Conservation (phyloP, 2,113 vertebrate genomes). For the Campylomormyrus numenius region DNA sequence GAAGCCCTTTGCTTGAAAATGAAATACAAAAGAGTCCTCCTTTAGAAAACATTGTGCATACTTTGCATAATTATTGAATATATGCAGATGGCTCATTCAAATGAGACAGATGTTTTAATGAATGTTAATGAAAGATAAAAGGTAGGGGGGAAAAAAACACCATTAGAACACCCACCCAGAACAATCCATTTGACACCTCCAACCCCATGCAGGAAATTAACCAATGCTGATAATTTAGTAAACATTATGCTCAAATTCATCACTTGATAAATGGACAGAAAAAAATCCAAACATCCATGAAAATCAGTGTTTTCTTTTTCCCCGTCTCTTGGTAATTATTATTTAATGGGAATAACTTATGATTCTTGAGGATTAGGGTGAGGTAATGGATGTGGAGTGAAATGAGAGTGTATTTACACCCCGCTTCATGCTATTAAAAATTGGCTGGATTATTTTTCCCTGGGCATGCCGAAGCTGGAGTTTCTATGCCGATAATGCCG, state of each 20-base stretch:
- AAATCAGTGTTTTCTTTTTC: conserved; percentile 64
- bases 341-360: conserved; percentile 67
- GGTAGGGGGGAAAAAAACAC: conserved; percentile 55
- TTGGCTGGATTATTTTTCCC: conserved; percentile 32
- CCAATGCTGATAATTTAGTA: conserved; percentile 59
- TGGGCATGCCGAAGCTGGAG: background rate
- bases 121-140: conserved; percentile 70
- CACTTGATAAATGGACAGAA: conserved; percentile 57
- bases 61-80: conserved; percentile 40
- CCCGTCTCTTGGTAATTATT: conserved; percentile 56
- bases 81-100: conserved; percentile 60
- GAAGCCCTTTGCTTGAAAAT: background rate
- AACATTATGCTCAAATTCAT: conserved; percentile 58
- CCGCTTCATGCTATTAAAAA: conserved; percentile 20
- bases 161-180: conserved; percentile 35
- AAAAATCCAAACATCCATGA: conserved; percentile 56
- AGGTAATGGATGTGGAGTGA: conserved; percentile 34
- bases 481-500: conserved; percentile 30
- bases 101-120: conserved; percentile 69
- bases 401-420: conserved; percentile 17
- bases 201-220: conserved; percentile 46
- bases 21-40: background rate
- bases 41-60: conserved; percentile 47
- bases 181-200: conserved; percentile 58
- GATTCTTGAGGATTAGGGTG: conserved; percentile 54